Base-by-base conservation (phyloP, 2,113 vertebrate genomes). In the Megaceryle maxima region DNA sequence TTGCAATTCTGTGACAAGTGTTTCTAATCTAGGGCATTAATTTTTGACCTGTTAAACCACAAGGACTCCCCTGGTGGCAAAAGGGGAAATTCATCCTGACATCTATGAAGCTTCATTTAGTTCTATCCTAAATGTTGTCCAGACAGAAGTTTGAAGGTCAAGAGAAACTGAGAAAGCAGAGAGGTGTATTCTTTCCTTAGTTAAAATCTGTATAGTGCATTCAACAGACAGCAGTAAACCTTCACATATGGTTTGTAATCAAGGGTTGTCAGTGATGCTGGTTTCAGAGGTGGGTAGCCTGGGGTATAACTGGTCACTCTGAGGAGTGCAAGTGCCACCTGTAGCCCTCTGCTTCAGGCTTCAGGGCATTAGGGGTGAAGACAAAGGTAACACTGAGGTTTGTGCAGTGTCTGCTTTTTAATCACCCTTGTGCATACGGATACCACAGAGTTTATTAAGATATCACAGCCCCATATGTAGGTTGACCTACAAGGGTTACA, bases 1-100 rank as follows among this genome's bases (percentile, higher is more conserved):
- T 77, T 89, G 69, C 16, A 81, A 31, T 75, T 87, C 67, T 94
- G 43, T 83, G 64, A 78, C 60, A 91, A 88, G 35, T 78, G 20
- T 87, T 95, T 91, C 26, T 48, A 87, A 60, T 75, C 59, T 60
- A 60, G 24, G 26, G 33, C 33, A 92, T 72, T 81, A 82, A 72
- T 88, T 91, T 95, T 94, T 91, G 64, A 94, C 69, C 51, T 81
- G 22, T 67, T 91, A 75, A 92, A 72, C 43, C 14, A 91, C n/a
- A 92, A 79, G 22, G 33, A 64, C 87, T 90, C 37, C 43, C 31
- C 8, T 69, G 28, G 14, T 60, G 18, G 22, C 28, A 87, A 87
- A 76, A 51, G 51, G 22, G 29, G 18, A 82, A 88, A 92, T 76
- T 74, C 37, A 74, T 37, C 11, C 24, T 77, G 37, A 60, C 9